Conservation (phyloP, 2,113 vertebrate species). For the Butastur rufipennis region DNA sequence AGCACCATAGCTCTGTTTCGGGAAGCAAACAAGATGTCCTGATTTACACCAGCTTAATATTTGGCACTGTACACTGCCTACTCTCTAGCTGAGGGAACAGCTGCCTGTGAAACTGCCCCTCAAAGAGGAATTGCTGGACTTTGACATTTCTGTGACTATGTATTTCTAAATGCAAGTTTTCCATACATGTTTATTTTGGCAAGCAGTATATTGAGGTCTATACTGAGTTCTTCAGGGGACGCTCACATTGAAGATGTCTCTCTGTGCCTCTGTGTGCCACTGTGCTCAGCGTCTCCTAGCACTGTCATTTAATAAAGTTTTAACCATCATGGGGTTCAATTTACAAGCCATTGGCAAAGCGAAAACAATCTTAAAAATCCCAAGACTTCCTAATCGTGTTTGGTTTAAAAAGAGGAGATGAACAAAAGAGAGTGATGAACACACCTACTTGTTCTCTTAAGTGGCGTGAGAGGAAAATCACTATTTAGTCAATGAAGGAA, state of each 20-base stretch:
- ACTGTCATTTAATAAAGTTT: background rate
- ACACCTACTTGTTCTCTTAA: background rate
- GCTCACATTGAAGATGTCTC: accelerated
- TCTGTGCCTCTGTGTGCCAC: background rate
- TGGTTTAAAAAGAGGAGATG: background rate
- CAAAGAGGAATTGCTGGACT: background rate
- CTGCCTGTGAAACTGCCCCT: background rate
- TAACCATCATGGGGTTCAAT: background rate
- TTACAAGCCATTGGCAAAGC: background rate
- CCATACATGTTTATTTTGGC: background rate
- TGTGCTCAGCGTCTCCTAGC: background rate
- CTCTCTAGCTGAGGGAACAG: background rate
- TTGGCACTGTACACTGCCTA: background rate
- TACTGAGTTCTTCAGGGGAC: background rate
- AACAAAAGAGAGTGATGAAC: background rate
- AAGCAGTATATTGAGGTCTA: background rate
- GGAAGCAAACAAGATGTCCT: background rate
- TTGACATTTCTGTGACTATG: background rate
- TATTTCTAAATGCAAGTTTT: background rate
- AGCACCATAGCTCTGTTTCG: background rate
- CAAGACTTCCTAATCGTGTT: background rate
- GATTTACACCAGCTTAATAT: background rate
- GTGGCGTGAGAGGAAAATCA: background rate
- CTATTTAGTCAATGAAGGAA: background rate
- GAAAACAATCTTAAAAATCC: background rate